These are phyloP conservation scores for Aplocera efformata DNA, from an alignment of 2,888 invertebrate genomes.

Conservation along the genomic window DNA sequence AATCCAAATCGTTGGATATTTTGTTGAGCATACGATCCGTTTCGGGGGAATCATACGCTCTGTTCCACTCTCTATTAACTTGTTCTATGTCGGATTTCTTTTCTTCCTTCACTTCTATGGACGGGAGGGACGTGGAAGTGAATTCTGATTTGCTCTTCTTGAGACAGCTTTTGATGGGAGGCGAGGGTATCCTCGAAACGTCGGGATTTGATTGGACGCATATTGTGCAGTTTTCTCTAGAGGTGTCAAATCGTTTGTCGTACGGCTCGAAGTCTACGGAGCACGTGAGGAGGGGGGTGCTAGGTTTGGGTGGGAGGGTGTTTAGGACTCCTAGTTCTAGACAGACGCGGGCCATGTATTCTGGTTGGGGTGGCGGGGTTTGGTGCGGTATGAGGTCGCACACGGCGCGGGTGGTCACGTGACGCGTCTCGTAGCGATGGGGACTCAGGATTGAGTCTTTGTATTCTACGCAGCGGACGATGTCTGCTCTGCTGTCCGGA, in stretches of 20 bases:
- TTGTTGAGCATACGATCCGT: conserved; percentile 86
- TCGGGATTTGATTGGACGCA: conserved; percentile 68
- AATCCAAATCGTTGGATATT: conserved; percentile 91
- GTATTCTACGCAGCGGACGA: conserved; percentile 73
- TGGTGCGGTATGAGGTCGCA: conserved; percentile 70
- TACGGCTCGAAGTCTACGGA: conserved; percentile 63
- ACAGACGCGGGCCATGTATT: conserved; percentile 73
- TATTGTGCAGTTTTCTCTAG: conserved; percentile 61
- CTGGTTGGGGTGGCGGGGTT: conserved; percentile 38
- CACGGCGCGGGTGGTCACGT: conserved; percentile 46
- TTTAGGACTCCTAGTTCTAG: conserved; percentile 74
- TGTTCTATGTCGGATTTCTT: conserved; percentile 60
- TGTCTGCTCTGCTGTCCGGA: conserved; percentile 68
- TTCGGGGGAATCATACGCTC: conserved; percentile 59
- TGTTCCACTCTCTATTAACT: conserved; percentile 63
- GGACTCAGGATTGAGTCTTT: conserved; percentile 51
- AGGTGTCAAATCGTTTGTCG: conserved; percentile 51
- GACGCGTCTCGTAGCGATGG: conserved; percentile 43
- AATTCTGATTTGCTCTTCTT: conserved; percentile 56
- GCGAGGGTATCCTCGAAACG: conserved; percentile 58
- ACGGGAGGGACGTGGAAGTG: conserved; percentile 61
- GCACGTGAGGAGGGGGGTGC: conserved; percentile 51
- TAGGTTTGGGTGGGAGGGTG: conserved; percentile 41
- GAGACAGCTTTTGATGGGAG: conserved; percentile 70
- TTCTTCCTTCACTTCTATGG: conserved; percentile 51